A percentile compares a stretch with the other conserved stretches of the same genome.
phyloP scores from a whole-genome alignment of 2,888 invertebrate species.

The Malacosoma neustria region DNA sequence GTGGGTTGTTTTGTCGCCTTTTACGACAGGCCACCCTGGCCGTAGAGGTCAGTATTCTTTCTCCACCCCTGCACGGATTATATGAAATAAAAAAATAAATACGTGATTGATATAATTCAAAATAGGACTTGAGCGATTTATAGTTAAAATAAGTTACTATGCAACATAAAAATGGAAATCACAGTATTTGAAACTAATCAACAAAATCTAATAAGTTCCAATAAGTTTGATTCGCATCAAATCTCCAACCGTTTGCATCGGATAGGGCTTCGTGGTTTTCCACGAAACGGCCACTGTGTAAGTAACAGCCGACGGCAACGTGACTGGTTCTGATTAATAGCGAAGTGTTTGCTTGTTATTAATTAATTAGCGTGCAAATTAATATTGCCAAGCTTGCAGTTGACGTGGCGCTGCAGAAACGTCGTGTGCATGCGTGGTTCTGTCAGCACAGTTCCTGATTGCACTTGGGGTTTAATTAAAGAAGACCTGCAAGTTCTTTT shows the following conservation, averaged over 20 bases:
- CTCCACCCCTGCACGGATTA: too few relatives aligned
- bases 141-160: too few relatives aligned
- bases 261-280: conserved; percentile 14
- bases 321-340: conserved; percentile 50
- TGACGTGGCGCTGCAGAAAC: conserved; percentile 45
- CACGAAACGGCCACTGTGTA: conserved; percentile 14
- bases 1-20: too few relatives aligned
- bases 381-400: conserved; percentile 60
- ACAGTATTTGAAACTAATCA: too few relatives aligned
- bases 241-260: conserved; percentile 17
- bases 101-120: too few relatives aligned
- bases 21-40: too few relatives aligned
- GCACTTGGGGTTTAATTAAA: conserved; percentile 53
- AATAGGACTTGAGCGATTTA: too few relatives aligned
- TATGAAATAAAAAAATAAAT: too few relatives aligned
- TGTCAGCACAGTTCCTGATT: conserved; percentile 22
- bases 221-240: conserved; percentile 24
- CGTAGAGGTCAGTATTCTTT: too few relatives aligned
- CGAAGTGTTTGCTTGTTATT: conserved; percentile 47
- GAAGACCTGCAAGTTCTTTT: conserved; percentile 42
- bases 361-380: conserved; percentile 64
- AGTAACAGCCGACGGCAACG: conserved; percentile 17
- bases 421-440: conserved; percentile 23
- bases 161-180: too few relatives aligned
- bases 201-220: too few relatives aligned